These are phyloP conservation scores for Anodontia alba DNA, from an alignment of 2,888 invertebrate species.

Conservation along the genomic window DNA sequence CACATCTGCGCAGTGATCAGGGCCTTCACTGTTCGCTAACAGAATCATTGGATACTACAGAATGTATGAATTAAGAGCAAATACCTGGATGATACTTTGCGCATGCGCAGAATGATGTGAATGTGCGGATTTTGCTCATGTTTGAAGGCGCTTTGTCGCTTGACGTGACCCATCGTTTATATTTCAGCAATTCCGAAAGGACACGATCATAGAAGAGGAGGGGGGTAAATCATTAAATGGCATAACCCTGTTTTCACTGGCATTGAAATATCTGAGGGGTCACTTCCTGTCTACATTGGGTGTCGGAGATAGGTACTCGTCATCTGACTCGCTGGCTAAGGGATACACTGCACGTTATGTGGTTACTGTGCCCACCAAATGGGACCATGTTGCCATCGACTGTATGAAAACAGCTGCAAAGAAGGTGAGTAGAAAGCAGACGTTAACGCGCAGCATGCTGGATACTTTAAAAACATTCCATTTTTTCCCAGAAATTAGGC, in stretches of 20 bases:
- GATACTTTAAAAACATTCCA: no score
- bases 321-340: slow-evolving; percentile 30
- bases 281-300: slow-evolving; percentile 43
- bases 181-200: slow-evolving; percentile 58
- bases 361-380: slow-evolving; percentile 57
- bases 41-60: no score
- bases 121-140: no score
- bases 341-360: slow-evolving; percentile 37
- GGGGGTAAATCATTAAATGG: slow-evolving; percentile 58
- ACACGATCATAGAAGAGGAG: slow-evolving; percentile 51
- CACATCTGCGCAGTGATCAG: no score
- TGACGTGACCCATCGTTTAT: no score
- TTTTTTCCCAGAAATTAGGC: no score
- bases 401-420: slow-evolving; percentile 57
- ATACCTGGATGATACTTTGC: no score
- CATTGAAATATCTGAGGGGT: slow-evolving; percentile 44
- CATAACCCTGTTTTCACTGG: slow-evolving; percentile 44
- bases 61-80: no score
- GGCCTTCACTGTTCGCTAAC: no score
- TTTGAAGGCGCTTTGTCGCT: no score
- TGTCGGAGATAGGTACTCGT: slow-evolving; percentile 45
- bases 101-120: no score
- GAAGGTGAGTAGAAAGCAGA: slow-evolving; percentile 47
- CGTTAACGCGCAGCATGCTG: no score
- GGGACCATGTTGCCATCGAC: slow-evolving; percentile 56